Evolutionary conservation across 2,888 invertebrate species (phyloP), one percentile per base, ranked within the genome.

Genomic region (Vesta saturnalis): DNA sequence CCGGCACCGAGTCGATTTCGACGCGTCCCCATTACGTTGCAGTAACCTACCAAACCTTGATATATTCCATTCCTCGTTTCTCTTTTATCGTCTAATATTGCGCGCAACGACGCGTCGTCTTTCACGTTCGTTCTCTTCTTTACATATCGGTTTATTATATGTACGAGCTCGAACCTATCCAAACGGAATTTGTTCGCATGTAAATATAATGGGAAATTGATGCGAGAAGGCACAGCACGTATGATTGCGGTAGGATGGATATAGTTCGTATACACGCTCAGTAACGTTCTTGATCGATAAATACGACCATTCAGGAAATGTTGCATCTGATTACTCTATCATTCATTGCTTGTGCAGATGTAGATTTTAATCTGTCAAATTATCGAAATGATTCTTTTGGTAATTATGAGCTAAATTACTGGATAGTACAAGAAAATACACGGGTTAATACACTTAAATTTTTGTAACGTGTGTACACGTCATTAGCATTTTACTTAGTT

Each of bases 181-280:
- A 60, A 68, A 64, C 39, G 68, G 64, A 68, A 68, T 64, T 68
- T 68, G 67, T 57, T 68, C 60, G 64, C 68, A 64, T 64, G 56
- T 60, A 57, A 56, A 52, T 54, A 55, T 64, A 64, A 68, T 64
- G 47, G 64, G 49, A 59, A 67, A 60, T 58, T 62, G 67, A 67
- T 58, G 62, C 67, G 67, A 62, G 52, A 54, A 46, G 60, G 19
- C 52, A 52, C 4, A 59, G 63, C 67, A 68, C 67, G 63, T 64
- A 64, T 60, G 60, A 68, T 68, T 68, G 60, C 60, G 64, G 64
- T 57, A 59, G 56, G 60, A 57, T 60, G 21, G 61, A 61, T 63
- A 46, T 56, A 58, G 39, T 60, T 60, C 60, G 21, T 52, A 56
- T 49, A 57, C 18, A 64, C 21, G 19, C 21, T 15, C 46, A 55